These are phyloP conservation scores for Macquaria australasica DNA, from an alignment of 2,113 vertebrate genomes.

Conservation along the genomic window DNA sequence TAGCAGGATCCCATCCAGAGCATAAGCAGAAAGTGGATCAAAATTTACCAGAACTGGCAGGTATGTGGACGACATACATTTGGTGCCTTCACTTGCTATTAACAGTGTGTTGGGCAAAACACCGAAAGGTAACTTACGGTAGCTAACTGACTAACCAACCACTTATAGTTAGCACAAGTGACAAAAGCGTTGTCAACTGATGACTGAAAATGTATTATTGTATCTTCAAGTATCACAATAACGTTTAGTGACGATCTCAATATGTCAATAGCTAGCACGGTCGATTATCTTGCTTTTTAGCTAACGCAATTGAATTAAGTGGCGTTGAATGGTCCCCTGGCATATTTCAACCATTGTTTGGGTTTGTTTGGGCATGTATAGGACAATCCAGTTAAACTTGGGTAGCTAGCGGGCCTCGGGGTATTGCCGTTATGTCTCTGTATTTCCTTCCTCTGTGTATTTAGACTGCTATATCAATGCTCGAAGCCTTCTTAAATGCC, in stretches of 20 bases:
- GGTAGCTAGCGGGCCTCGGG: slow-evolving; percentile 11
- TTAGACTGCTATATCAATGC: neutral
- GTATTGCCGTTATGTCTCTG: neutral
- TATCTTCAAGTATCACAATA: neutral
- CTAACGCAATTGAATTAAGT: neutral
- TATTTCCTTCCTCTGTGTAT: neutral
- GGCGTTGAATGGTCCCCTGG: neutral
- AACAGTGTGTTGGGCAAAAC: slow-evolving; percentile 2
- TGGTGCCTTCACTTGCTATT: neutral
- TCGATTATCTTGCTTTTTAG: neutral
- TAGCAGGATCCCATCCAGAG: neutral
- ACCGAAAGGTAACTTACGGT: slow-evolving; percentile 31
- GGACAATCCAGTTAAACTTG: neutral
- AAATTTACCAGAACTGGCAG: slow-evolving; percentile 5
- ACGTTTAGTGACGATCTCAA: neutral
- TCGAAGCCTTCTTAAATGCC: rapidly evolving
- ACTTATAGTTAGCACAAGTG: neutral
- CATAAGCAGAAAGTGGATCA: slow-evolving; percentile 15
- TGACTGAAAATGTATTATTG: neutral
- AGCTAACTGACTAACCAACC: slow-evolving; percentile 1
- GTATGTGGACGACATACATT: slow-evolving; percentile 47
- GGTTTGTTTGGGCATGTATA: neutral
- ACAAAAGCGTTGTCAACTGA: slow-evolving; percentile 2
- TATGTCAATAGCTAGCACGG: neutral
- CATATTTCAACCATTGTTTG: neutral